phyloP scores from a whole-genome alignment of 2,797 vertebrate genomes.

The Acipenser ruthenus region DNA sequence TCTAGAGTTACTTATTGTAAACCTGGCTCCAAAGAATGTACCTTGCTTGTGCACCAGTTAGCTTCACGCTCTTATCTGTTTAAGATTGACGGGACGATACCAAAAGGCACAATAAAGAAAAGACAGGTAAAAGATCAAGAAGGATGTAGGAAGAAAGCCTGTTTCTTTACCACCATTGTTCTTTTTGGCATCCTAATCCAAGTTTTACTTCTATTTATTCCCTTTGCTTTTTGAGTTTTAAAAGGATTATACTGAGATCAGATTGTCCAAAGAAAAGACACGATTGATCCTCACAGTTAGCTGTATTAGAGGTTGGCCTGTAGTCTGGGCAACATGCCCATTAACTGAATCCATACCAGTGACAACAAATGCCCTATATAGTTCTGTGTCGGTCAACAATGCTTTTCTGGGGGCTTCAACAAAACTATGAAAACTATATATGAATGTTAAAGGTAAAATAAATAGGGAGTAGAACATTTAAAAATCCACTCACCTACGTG shows the following conservation, averaged over 20 bases:
- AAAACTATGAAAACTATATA: too few relatives aligned
- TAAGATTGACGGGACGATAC: too few relatives aligned
- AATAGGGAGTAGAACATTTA: too few relatives aligned
- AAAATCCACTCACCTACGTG: too few relatives aligned
- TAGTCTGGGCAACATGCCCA: not conserved
- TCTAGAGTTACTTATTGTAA: too few relatives aligned
- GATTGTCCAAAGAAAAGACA: not conserved
- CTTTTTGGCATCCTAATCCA: not conserved
- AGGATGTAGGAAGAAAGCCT: not conserved
- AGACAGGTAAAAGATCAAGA: not conserved
- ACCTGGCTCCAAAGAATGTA: too few relatives aligned
- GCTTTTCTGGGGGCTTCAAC: not conserved
- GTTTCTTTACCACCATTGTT: not conserved
- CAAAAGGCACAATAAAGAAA: too few relatives aligned
- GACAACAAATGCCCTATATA: too few relatives aligned
- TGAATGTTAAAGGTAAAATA: too few relatives aligned
- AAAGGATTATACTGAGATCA: not conserved
- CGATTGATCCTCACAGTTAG: not conserved
- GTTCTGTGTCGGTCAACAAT: not conserved
- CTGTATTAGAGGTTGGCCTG: not conserved
- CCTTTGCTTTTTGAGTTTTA: not conserved
- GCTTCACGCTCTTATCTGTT: too few relatives aligned
- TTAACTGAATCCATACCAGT: not conserved
- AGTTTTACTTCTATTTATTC: not conserved
- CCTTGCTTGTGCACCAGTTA: too few relatives aligned